These are phyloP conservation scores for Chunga burmeisteri DNA, from an alignment of 2,113 vertebrate genomes.

Conservation along the genomic window DNA sequence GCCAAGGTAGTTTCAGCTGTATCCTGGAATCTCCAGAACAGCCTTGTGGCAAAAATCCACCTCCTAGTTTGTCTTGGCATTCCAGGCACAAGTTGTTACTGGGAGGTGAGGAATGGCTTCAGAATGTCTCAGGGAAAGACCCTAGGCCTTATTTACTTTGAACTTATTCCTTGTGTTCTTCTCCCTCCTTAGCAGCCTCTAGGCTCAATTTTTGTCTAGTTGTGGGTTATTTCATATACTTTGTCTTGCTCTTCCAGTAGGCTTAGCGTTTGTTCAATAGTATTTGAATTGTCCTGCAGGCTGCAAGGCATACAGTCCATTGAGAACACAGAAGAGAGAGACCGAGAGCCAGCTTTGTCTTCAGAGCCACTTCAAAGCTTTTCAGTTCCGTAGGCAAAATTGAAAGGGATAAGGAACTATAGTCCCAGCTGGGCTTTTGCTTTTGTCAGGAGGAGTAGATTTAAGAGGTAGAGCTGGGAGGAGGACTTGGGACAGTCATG, in stretches of 20 bases:
- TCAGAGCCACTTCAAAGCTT: background rate
- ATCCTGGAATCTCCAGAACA: background rate
- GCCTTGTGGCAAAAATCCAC: background rate
- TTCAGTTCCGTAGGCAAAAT: background rate
- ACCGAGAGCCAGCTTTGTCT: conserved; percentile 4
- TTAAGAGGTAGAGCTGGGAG: background rate
- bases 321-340: background rate
- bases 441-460: background rate
- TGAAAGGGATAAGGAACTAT: background rate
- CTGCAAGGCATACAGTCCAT: background rate
- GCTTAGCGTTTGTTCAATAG: background rate
- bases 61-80: background rate
- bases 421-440: background rate
- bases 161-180: background rate
- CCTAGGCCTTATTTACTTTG: background rate
- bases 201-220: background rate
- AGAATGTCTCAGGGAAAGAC: background rate
- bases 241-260: background rate
- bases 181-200: background rate
- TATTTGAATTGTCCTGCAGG: conserved; percentile 6
- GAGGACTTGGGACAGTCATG: background rate
- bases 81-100: background rate
- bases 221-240: background rate
- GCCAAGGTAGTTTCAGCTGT: background rate
- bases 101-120: background rate